Percentiles rank a stretch among this genome's conserved stretches.
Conservation (phyloP, 2,888 invertebrate genomes). For the Blastobasis lacticolella region DNA sequence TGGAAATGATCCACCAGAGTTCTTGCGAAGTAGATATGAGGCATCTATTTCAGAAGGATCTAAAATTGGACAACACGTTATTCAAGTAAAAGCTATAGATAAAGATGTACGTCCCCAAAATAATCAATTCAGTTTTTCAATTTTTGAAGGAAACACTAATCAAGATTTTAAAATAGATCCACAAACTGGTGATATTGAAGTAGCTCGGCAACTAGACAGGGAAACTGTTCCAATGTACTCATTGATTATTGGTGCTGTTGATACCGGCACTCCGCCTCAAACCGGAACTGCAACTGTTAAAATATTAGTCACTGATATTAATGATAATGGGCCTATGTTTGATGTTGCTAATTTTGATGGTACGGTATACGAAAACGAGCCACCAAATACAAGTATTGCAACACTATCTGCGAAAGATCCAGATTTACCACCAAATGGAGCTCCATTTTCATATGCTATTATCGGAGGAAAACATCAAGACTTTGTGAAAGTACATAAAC, state of each 20-base stretch:
- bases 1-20: slow-evolving; percentile 97
- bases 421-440: slow-evolving; percentile 92
- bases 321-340: slow-evolving; percentile 93
- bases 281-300: slow-evolving; percentile 91
- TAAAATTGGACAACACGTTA: slow-evolving; percentile 80
- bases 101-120: slow-evolving; percentile 93
- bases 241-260: slow-evolving; percentile 89
- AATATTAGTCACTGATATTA: slow-evolving; percentile 88
- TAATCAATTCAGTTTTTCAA: slow-evolving; percentile 93
- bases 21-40: slow-evolving; percentile 85
- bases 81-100: slow-evolving; percentile 89
- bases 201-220: slow-evolving; percentile 83
- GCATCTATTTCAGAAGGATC: slow-evolving; percentile 88
- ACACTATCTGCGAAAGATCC: slow-evolving; percentile 91
- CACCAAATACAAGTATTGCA: slow-evolving; percentile 86
- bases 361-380: slow-evolving; percentile 90
- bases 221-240: slow-evolving; percentile 85
- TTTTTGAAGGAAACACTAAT: slow-evolving; percentile 87
- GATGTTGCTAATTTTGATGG: slow-evolving; percentile 81
- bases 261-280: slow-evolving; percentile 91
- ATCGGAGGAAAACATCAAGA: slow-evolving; percentile 86
- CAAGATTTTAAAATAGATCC: slow-evolving; percentile 92
- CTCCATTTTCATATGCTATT: slow-evolving; percentile 88
- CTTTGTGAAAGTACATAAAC: slow-evolving; percentile 83
- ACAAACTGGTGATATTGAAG: slow-evolving; percentile 87